Conservation (phyloP, 2,797 vertebrate genomes). For the Choloepus didactylus region DNA sequence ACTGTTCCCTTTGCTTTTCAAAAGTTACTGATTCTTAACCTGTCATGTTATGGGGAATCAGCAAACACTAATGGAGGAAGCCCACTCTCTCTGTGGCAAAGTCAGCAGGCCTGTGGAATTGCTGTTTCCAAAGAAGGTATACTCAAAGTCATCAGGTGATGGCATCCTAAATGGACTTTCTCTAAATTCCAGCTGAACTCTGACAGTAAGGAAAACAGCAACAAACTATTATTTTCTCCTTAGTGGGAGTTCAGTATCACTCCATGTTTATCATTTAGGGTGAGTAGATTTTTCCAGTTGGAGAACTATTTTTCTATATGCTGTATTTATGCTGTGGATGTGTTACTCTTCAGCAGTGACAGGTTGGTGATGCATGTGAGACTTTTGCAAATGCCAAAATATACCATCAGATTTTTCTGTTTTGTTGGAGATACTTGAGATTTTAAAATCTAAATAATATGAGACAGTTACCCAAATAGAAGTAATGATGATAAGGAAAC, state of each 20-base stretch:
- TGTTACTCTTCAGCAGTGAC: not conserved
- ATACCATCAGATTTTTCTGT: not conserved
- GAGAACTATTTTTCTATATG: not conserved
- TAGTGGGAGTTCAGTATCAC: not conserved
- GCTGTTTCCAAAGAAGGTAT: not conserved
- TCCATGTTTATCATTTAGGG: not conserved
- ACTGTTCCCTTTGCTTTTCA: not conserved
- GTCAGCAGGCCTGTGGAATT: not conserved
- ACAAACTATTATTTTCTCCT: not conserved
- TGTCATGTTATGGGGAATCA: not conserved
- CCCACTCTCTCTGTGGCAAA: not conserved
- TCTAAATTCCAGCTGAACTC: not conserved
- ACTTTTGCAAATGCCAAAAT: slow-evolving; percentile 43
- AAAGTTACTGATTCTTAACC: not conserved
- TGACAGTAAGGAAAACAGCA: not conserved
- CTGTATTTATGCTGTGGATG: not conserved
- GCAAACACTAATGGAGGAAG: not conserved
- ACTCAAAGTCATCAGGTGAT: not conserved
- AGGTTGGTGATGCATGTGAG: not conserved
- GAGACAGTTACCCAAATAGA: slow-evolving; percentile 5
- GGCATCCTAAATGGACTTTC: not conserved
- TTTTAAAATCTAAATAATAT: slow-evolving; percentile 60
- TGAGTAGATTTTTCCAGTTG: not conserved
- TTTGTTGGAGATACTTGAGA: not conserved
- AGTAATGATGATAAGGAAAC: slow-evolving; percentile 48